Conservation (phyloP, 2,797 vertebrate species). For the Pelodytes ibericus region DNA sequence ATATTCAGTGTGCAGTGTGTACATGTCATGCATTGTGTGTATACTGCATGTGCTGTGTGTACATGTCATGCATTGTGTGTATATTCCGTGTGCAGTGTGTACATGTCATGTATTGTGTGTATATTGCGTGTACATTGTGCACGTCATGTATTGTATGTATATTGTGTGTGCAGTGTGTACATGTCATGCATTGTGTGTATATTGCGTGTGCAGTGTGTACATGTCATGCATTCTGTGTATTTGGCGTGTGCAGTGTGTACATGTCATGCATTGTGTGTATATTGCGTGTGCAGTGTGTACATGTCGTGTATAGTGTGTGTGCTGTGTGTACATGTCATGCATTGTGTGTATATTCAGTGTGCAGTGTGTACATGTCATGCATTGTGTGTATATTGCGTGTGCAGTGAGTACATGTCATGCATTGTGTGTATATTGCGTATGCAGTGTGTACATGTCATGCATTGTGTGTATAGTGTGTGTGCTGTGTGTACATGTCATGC, state of each 20-base stretch:
- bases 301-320: too few species aligned
- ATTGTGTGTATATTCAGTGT: too few species aligned
- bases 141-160: neutral
- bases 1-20: too few species aligned
- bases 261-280: neutral
- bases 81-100: neutral
- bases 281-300: too few species aligned
- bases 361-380: too few species aligned
- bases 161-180: neutral
- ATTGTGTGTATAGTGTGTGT: neutral
- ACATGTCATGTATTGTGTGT: neutral
- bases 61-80: neutral
- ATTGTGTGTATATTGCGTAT: too few species aligned
- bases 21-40: too few species aligned
- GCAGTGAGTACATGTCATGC: too few species aligned
- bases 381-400: too few species aligned
- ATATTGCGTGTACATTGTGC: neutral
- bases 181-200: neutral
- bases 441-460: neutral
- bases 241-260: neutral
- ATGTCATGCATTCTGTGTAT: neutral
- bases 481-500: neutral
- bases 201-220: neutral
- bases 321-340: too few species aligned
- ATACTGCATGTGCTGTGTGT: neutral